Percentiles rank a stretch among this genome's conserved stretches.
Conservation (phyloP, 2,888 invertebrate genomes). For the Idaea straminata region DNA sequence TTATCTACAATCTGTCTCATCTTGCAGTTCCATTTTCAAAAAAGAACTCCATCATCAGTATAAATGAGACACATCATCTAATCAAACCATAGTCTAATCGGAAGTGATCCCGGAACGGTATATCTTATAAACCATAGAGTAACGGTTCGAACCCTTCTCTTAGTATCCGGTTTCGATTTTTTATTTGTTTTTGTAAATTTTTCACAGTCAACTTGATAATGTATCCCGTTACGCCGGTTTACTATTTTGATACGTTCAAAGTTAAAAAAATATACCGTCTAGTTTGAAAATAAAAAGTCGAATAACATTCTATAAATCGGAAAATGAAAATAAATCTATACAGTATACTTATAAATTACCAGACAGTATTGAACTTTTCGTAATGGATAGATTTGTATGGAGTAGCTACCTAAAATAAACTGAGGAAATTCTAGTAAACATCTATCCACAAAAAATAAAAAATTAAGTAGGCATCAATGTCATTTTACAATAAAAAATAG, state of each 20-base stretch:
- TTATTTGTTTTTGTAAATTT: slow-evolving; percentile 27
- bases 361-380: too few relatives aligned
- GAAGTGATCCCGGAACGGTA: slow-evolving; percentile 36
- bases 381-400: too few relatives aligned
- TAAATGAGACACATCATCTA: slow-evolving; percentile 5
- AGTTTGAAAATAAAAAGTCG: neutral
- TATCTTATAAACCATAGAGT: slow-evolving; percentile 12
- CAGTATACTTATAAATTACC: too few relatives aligned
- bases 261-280: neutral
- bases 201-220: slow-evolving; percentile 35
- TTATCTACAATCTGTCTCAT: too few relatives aligned
- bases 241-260: slow-evolving; percentile 2
- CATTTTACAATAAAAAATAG: neutral
- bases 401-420: too few relatives aligned
- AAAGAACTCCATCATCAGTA: slow-evolving; percentile 2
- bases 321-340: too few relatives aligned
- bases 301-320: neutral
- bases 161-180: slow-evolving; percentile 31
- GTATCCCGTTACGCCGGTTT: slow-evolving; percentile 26
- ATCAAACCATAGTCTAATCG: slow-evolving; percentile 22
- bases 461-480: neutral
- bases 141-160: slow-evolving; percentile 35
- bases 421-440: too few relatives aligned
- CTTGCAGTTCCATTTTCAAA: neutral
- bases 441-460: too few relatives aligned